phyloP scores from a whole-genome alignment of 2,797 vertebrate genomes.

The Tolypeutes matacus region DNA sequence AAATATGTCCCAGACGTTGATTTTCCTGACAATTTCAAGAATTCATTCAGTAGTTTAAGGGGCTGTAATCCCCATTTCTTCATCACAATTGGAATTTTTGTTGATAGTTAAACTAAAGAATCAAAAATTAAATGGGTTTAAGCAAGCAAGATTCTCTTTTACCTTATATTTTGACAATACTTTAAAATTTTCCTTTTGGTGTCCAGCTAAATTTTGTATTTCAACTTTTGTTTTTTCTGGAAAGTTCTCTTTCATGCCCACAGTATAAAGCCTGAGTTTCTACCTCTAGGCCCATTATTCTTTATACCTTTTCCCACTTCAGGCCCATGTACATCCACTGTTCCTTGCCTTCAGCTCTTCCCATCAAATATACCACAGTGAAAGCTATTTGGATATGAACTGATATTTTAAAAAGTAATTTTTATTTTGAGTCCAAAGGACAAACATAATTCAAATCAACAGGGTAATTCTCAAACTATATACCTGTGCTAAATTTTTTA shows the following conservation, averaged over 20 bases:
- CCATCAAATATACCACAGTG: conserved; percentile 40
- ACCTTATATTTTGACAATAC: conserved; percentile 49
- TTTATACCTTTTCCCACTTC: conserved; percentile 46
- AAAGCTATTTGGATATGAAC: conserved; percentile 62
- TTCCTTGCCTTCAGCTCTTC: conserved; percentile 70
- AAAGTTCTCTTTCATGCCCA: neutral
- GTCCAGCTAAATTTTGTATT: conserved; percentile 46
- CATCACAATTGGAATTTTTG: conserved; percentile 49
- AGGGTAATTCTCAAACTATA: conserved; percentile 59
- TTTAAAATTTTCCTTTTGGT: conserved; percentile 46
- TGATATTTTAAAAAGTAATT: conserved; percentile 62
- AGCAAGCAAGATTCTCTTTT: conserved; percentile 27
- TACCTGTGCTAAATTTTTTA: conserved; percentile 64
- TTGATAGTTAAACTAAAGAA: conserved; percentile 55
- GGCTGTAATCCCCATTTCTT: conserved; percentile 14
- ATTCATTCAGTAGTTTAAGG: neutral
- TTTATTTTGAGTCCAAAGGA: conserved; percentile 63
- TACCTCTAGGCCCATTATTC: neutral
- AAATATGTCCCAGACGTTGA: neutral
- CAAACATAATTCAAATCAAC: conserved; percentile 66
- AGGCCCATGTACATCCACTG: conserved; percentile 14
- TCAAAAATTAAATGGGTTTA: conserved; percentile 32
- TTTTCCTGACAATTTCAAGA: conserved; percentile 45
- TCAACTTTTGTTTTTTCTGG: conserved; percentile 46
- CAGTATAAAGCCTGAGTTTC: conserved; percentile 49